These are phyloP conservation scores for Ammospiza nelsoni DNA, from an alignment of 2,113 vertebrate species.

Conservation along the genomic window DNA sequence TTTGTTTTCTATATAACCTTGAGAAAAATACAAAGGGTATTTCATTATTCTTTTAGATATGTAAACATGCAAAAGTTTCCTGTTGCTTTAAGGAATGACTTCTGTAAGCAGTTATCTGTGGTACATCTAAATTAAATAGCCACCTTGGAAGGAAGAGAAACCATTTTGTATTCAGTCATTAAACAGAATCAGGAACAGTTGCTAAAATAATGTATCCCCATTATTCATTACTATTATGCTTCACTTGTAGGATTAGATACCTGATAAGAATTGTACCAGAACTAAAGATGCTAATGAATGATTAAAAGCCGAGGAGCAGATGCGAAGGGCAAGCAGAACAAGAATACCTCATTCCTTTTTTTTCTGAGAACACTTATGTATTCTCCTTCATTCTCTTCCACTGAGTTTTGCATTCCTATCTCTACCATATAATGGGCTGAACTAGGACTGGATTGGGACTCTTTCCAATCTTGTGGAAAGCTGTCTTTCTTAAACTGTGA, in stretches of 20 bases:
- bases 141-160: neutral
- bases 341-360: neutral
- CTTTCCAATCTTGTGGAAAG: neutral
- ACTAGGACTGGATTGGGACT: neutral
- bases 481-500: neutral
- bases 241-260: neutral
- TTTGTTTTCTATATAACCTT: neutral
- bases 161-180: neutral
- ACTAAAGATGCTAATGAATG: constrained; percentile 10
- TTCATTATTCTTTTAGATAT: neutral
- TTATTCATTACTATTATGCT: neutral
- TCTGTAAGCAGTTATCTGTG: neutral
- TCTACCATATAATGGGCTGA: neutral
- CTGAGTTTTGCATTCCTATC: neutral
- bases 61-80: neutral
- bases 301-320: constrained; percentile 22
- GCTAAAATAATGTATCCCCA: neutral
- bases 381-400: neutral
- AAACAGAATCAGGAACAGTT: neutral
- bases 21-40: neutral
- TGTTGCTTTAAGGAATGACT: neutral
- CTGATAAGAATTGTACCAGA: neutral
- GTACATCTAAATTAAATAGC: neutral
- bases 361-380: neutral
- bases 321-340: neutral